A percentile compares a stretch with the other conserved stretches of the same genome.
These are phyloP conservation scores for Coturnix japonica DNA, from an alignment of 2,113 vertebrate genomes.

Conservation along the genomic window DNA sequence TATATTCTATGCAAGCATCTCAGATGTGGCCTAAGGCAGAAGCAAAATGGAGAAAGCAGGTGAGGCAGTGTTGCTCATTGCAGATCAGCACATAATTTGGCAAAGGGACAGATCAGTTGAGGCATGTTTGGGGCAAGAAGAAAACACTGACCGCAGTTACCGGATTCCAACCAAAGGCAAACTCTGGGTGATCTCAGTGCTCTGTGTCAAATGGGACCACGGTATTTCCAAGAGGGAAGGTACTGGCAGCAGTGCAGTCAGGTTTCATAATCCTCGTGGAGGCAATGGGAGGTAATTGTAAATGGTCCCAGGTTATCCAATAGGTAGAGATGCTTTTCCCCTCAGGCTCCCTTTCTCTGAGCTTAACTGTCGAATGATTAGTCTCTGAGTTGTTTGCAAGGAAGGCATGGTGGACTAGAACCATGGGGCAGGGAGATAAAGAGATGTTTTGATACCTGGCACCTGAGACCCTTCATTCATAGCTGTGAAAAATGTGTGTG, in stretches of 20 bases:
- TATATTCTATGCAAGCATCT: not conserved
- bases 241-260: not conserved
- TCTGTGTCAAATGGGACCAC: not conserved
- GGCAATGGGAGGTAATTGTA: not conserved
- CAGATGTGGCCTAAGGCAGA: not conserved
- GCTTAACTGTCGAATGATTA: not conserved
- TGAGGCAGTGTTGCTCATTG: not conserved
- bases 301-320: not conserved
- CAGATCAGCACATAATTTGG: not conserved
- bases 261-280: constrained; percentile 11
- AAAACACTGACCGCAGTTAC: not conserved
- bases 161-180: not conserved
- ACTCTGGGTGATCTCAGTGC: not conserved
- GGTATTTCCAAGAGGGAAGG: not conserved
- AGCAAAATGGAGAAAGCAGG: not conserved
- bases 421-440: not conserved
- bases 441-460: not conserved
- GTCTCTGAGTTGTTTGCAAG: not conserved
- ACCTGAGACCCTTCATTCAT: rapidly evolving
- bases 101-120: not conserved
- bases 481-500: not conserved
- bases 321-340: not conserved
- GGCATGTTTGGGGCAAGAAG: not conserved
- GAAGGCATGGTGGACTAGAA: not conserved
- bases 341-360: not conserved